Evolutionary conservation across 1,140 invertebrate genomes (phyloP).

Genomic region (Anadara kagoshimensis): DNA sequence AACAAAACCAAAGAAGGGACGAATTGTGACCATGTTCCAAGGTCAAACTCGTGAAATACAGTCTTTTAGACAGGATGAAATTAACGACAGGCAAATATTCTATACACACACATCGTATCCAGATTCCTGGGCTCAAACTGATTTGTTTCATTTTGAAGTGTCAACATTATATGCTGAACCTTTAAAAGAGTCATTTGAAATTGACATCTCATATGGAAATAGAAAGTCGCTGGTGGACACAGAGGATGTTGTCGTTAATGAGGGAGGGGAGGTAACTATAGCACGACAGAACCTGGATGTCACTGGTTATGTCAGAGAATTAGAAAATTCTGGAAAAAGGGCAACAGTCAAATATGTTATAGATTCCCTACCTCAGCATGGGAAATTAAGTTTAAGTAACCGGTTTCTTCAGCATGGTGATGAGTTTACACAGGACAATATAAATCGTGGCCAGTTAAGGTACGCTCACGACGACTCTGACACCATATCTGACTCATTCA

Average conservation of each 20-base stretch:
- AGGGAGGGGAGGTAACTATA: slow-evolving; percentile 68
- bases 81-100: slow-evolving; percentile 88
- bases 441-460: slow-evolving; percentile 63
- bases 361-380: slow-evolving; percentile 51
- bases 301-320: slow-evolving; percentile 56
- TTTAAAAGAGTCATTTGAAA: slow-evolving; percentile 68
- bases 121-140: slow-evolving; percentile 76
- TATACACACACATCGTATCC: slow-evolving; percentile 92
- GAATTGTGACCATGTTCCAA: slow-evolving; percentile 79
- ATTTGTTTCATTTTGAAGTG: slow-evolving; percentile 88
- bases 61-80: slow-evolving; percentile 88
- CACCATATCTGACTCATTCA: slow-evolving; percentile 65
- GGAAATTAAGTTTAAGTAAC: slow-evolving; percentile 47
- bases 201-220: slow-evolving; percentile 72
- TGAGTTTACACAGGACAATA: slow-evolving; percentile 66
- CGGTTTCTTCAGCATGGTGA: slow-evolving; percentile 22
- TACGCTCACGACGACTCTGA: slow-evolving; percentile 78
- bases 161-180: slow-evolving; percentile 81
- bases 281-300: slow-evolving; percentile 67
- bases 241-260: slow-evolving; percentile 62
- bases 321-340: slow-evolving; percentile 47
- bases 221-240: slow-evolving; percentile 63
- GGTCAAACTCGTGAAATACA: slow-evolving; percentile 54
- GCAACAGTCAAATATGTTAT: slow-evolving; percentile 56
- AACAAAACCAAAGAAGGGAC: slow-evolving; percentile 73